Conservation (phyloP, 2,113 vertebrate species). For the Elachura formosa region DNA sequence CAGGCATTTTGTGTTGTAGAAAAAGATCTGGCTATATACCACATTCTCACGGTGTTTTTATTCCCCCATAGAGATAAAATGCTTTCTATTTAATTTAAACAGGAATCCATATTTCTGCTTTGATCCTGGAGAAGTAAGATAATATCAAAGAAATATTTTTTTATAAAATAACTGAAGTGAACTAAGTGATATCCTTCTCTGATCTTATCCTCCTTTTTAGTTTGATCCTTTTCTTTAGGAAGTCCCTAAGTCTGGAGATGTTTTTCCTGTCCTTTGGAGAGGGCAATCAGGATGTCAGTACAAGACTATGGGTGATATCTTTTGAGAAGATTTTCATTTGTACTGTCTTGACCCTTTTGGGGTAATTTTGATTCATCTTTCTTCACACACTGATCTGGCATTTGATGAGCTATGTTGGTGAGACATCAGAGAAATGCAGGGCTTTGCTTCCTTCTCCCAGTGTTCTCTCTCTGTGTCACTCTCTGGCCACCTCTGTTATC, state of each 20-base stretch:
- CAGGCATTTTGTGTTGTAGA: constrained; percentile 5
- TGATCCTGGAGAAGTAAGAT: background rate
- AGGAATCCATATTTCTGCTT: constrained; percentile 8
- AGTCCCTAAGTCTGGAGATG: background rate
- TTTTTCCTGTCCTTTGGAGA: background rate
- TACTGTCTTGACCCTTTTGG: background rate
- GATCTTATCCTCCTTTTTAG: background rate
- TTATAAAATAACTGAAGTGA: background rate
- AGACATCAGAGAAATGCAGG: background rate
- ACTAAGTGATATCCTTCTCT: background rate
- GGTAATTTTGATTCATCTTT: background rate
- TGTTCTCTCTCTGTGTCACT: background rate
- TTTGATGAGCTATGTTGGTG: background rate
- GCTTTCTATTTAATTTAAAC: constrained; percentile 62
- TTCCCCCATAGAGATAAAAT: constrained; percentile 58
- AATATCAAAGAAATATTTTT: background rate
- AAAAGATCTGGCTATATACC: constrained; percentile 18
- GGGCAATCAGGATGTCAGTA: background rate
- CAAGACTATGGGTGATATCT: background rate
- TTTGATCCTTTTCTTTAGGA: background rate
- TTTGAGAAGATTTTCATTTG: background rate
- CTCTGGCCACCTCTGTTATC: background rate
- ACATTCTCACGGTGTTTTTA: constrained; percentile 35
- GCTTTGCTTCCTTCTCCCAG: background rate
- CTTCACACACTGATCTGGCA: background rate